phyloP scores from a whole-genome alignment of 37 sponge, comb jelly and placozoan genomes.

The Chondrosia reniformis region DNA sequence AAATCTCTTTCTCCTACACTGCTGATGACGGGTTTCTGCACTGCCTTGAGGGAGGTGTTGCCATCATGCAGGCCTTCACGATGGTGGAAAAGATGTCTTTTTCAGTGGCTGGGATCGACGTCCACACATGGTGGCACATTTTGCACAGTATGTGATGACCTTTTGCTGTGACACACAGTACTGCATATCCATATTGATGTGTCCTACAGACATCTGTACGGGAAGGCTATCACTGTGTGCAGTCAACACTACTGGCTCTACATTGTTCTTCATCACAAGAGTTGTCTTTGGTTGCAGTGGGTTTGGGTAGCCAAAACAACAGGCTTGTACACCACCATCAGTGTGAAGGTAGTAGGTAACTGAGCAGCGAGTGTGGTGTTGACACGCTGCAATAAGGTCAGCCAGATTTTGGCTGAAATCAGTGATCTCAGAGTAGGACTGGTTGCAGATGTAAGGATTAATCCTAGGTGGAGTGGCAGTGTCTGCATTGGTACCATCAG shows the following conservation, averaged over 20 bases:
- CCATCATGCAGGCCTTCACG: conserved; percentile 11
- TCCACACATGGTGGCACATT: conserved; percentile 54
- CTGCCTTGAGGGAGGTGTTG: conserved; percentile 30
- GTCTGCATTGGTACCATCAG: conserved; percentile 25
- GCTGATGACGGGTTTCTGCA: conserved; percentile 26
- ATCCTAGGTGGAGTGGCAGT: conserved; percentile 29
- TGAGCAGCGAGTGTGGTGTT: conserved; percentile 45
- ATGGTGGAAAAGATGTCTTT: neutral
- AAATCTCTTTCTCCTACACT: conserved; percentile 36
- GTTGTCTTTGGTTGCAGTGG: conserved; percentile 24
- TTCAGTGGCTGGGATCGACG: conserved; percentile 32
- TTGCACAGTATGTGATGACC: conserved; percentile 36
- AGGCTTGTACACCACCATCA: conserved; percentile 16
- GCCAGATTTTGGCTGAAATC: conserved; percentile 15
- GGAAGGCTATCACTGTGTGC: conserved; percentile 38
- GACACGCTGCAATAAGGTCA: conserved; percentile 40
- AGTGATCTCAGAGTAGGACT: neutral
- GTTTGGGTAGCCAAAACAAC: conserved; percentile 38
- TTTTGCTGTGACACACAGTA: conserved; percentile 27
- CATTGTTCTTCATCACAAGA: neutral
- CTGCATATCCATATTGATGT: conserved; percentile 51
- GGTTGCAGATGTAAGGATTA: conserved; percentile 6
- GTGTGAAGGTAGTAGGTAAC: conserved; percentile 28
- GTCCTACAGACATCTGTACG: conserved; percentile 41
- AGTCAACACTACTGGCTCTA: conserved; percentile 17